Conservation (phyloP, 1,140 invertebrate genomes). For the Sarcophaga bullata region DNA sequence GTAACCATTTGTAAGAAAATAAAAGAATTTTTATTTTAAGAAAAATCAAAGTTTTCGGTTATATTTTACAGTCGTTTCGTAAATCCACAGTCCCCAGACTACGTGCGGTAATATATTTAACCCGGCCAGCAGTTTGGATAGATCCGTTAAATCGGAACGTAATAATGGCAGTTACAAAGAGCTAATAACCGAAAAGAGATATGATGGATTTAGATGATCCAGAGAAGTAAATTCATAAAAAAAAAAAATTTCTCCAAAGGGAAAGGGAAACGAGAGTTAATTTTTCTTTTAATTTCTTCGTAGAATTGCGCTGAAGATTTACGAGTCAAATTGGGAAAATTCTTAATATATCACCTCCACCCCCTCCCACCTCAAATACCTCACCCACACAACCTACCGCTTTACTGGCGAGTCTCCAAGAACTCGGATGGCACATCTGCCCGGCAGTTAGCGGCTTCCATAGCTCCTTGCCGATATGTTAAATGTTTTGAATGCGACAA, state of each 20-base stretch:
- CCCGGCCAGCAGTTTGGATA: constrained; percentile 54
- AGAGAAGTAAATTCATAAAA: constrained; percentile 58
- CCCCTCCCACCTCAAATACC: constrained; percentile 65
- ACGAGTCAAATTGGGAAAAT: constrained; percentile 70
- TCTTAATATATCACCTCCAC: constrained; percentile 68
- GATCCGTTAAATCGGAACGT: constrained; percentile 63
- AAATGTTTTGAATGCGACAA: constrained; percentile 65
- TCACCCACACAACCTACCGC: constrained; percentile 68
- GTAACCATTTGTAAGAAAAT: neutral
- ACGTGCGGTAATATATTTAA: constrained; percentile 63
- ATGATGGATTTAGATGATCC: constrained; percentile 62
- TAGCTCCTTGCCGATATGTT: constrained; percentile 65
- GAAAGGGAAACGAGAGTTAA: neutral
- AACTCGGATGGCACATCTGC: constrained; percentile 64
- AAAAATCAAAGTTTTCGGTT: constrained; percentile 20
- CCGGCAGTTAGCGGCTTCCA: constrained; percentile 61
- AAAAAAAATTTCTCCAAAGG: too few relatives aligned
- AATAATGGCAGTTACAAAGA: constrained; percentile 65
- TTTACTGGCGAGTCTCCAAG: constrained; percentile 68
- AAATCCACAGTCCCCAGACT: constrained; percentile 65
- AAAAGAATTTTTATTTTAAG: neutral
- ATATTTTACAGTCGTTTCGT: constrained; percentile 59
- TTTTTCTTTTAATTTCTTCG: neutral
- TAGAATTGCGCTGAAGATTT: constrained; percentile 68
- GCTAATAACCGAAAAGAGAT: constrained; percentile 60